These are phyloP conservation scores for Anser brachyrhynchus DNA, from an alignment of 2,113 vertebrate genomes.

Conservation along the genomic window DNA sequence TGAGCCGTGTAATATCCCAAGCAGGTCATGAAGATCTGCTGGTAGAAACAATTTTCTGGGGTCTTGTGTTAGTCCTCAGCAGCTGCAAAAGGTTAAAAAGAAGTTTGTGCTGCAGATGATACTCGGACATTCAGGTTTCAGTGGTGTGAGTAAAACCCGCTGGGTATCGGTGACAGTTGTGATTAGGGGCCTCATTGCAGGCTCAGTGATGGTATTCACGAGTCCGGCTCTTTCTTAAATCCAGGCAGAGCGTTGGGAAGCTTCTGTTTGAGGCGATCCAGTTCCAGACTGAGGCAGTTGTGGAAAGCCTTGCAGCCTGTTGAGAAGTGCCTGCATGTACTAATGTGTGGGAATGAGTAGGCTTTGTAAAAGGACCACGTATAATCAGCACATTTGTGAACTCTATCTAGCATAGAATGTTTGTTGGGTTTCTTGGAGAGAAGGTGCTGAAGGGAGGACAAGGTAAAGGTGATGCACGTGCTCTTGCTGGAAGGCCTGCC, in stretches of 20 bases:
- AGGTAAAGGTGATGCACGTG: not conserved
- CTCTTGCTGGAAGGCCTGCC: not conserved
- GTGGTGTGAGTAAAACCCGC: not conserved
- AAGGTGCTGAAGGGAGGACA: not conserved
- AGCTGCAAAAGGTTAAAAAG: not conserved
- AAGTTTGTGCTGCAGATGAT: not conserved
- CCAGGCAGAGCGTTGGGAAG: not conserved
- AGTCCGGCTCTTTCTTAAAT: not conserved
- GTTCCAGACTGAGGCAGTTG: not conserved
- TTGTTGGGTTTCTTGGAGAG: not conserved
- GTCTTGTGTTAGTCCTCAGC: not conserved
- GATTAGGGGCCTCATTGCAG: not conserved
- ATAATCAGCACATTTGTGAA: not conserved
- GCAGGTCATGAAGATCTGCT: not conserved
- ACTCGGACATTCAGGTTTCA: not conserved
- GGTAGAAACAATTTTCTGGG: not conserved
- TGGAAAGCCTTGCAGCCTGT: not conserved
- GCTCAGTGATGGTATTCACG: not conserved
- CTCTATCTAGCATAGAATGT: not conserved
- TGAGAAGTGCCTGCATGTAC: not conserved
- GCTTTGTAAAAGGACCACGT: not conserved
- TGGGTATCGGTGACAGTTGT: not conserved
- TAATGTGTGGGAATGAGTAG: not conserved
- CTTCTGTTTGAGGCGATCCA: not conserved
- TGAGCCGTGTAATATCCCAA: not conserved